Evolutionary conservation across 2,113 vertebrate species (phyloP), one percentile per base, ranked within the genome.

Genomic region (Sorex fumeus): DNA sequence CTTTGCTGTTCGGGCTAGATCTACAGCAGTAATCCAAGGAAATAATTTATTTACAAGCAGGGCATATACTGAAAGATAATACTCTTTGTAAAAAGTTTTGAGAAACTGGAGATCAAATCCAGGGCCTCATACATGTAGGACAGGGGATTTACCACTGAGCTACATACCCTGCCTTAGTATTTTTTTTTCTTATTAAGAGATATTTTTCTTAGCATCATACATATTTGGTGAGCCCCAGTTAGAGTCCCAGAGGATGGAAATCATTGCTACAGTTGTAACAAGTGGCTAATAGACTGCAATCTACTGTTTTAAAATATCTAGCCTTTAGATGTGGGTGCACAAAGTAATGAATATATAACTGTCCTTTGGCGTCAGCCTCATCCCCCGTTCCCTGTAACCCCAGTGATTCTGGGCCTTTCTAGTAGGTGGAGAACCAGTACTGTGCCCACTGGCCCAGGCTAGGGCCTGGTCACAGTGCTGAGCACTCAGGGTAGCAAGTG

Each of bases 371-470:
- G 76, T 80, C 10, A 32, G 6, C 30, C 50, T 75, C 32, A 40
- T 28, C 16, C 57, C 16, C 30, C 4, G 60, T 9, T 25, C 3
- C 0, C 40, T 3, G 10, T 0, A 4, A 0, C 34, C n/a, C 4
- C 62, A 23, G 53, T 25, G 75, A 78, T 86, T 88, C 50, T 43
- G 15, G 9, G 47, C n/a, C 18, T 71, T 79, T 90, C 50, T 69
- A 10, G 36, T 75, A 60, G 71, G 76, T 12, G 47, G 10, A 50
- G 47, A 45, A 9, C 69, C 36, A 53, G 50, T 93, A 32, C 81
- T 77, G 0, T 57, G 36, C 62, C 21, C 25, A 50, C 66, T 57
- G 34, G 87, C 32, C 28, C 3, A 53, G 27, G 30, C 6, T 11
- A 67, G 60, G 32, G 62, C 6, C 47, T 60, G 23, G 6, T 62